Base-by-base conservation (phyloP, 2,888 invertebrate genomes). In the Drosophila trichaetosa region DNA sequence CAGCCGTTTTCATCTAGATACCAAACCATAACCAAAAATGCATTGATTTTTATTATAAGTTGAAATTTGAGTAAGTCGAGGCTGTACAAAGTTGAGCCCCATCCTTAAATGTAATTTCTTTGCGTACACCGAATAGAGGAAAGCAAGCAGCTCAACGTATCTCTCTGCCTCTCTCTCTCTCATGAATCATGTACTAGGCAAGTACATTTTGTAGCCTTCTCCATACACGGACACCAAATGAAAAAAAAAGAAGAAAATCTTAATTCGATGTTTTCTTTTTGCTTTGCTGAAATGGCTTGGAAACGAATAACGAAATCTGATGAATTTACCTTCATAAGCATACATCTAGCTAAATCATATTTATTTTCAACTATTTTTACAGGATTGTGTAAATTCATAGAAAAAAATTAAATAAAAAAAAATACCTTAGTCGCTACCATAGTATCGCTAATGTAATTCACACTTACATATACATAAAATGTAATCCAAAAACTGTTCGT, bases 301-400 rank as follows among this genome's bases (percentile, higher is more conserved):
- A 60, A 79, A 42, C 62, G 56, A 56, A 63, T 49, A 76, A 75
- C 34, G 38, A 66, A 63, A 58, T 57, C 40, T 51, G 10, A 40
- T 2, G n/a, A 70, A 60, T 56, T 80, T 76, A 77, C 81, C 77
- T 80, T 71, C 72, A 68, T 64, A 77, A 76, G 81, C 81, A 73
- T 86, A 90, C 82, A 83, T 83, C 90, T 90, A 86, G 89, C 89
- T 90, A 90, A 89, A 79, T 87, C 71, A 73, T 83, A 76, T 86
- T 90, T 86, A 90, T 89, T 87, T 90, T 79, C 79, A 89, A 90
- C 90, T 86, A 89, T 89, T 86, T 90, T 90, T 86, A 86, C 86
- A 86, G 74, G 81, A 89, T 86, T 79, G 60, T 82, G 82, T 81
- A 80, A 86, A 79, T 83, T 86, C 75, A 77, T 88, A 89, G 73